Evolutionary conservation across 1,140 invertebrate species (phyloP).

Genomic region (Triops cancriformis): DNA sequence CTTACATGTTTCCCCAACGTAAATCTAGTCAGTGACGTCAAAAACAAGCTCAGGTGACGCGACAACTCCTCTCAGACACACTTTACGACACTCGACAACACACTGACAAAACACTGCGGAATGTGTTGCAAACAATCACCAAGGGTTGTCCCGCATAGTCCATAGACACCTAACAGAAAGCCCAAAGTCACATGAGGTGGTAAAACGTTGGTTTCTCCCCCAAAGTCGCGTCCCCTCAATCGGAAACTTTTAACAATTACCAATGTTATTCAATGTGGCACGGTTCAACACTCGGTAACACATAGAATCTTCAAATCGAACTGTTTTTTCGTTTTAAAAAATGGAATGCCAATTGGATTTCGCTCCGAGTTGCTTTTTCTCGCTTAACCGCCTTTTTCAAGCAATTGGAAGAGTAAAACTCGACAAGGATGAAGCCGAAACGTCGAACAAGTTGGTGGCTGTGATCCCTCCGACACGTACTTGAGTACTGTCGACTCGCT

Average conservation of each 20-base stretch:
- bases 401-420: too few species aligned
- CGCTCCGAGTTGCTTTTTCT: too few species aligned
- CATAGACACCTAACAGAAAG: not conserved
- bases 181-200: not conserved
- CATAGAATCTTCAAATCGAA: too few species aligned
- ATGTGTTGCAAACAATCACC: not conserved
- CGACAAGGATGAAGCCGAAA: too few species aligned
- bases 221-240: too few species aligned
- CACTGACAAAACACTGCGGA: not conserved
- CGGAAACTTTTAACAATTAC: too few species aligned
- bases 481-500: not conserved
- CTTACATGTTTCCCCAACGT: not conserved
- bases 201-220: too few species aligned
- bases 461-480: not conserved
- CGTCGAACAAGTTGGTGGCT: not conserved
- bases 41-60: not conserved
- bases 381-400: too few species aligned
- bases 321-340: too few species aligned
- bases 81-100: not conserved
- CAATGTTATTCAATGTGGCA: too few species aligned
- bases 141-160: not conserved
- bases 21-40: not conserved
- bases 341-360: too few species aligned
- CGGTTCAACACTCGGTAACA: too few species aligned
- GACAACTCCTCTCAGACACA: not conserved